Evolutionary conservation across 1,140 invertebrate genomes (phyloP).

Genomic region (Apis laboriosa): DNA sequence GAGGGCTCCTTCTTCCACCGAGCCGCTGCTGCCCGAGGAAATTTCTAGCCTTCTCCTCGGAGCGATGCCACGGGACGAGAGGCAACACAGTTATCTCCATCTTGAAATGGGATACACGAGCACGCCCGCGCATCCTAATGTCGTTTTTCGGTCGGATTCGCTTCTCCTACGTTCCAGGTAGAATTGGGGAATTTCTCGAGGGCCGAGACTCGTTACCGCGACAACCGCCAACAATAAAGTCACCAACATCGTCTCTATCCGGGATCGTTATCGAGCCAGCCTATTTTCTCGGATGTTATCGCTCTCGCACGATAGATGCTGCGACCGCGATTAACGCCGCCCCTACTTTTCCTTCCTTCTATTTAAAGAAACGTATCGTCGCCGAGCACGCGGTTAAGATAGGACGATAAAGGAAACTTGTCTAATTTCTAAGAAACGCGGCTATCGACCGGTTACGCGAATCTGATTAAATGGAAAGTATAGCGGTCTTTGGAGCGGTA

Average conservation of each 20-base stretch:
- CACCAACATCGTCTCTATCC: neutral
- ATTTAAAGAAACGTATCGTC: conserved; percentile 6
- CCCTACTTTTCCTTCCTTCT: neutral
- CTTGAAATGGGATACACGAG: conserved; percentile 78
- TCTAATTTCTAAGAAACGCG: conserved; percentile 25
- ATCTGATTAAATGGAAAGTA: conserved; percentile 40
- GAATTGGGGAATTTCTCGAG: conserved; percentile 17
- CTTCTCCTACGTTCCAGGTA: conserved; percentile 31
- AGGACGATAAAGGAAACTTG: conserved; percentile 14
- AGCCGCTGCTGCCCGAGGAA: conserved; percentile 58
- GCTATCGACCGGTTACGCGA: conserved; percentile 25
- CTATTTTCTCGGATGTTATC: neutral
- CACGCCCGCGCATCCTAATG: conserved; percentile 76
- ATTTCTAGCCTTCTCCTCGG: conserved; percentile 55
- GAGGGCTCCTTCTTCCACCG: conserved; percentile 68
- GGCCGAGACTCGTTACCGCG: neutral
- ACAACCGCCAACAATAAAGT: neutral
- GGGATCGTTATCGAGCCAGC: no score
- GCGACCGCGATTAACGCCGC: conserved; percentile 1
- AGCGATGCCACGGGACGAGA: conserved; percentile 56
- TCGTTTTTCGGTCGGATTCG: conserved; percentile 58
- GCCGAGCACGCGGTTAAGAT: conserved; percentile 1
- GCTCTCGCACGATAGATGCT: neutral
- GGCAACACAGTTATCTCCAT: conserved; percentile 75
- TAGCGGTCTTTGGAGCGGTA: conserved; percentile 1